phyloP scores from a whole-genome alignment of 2,888 invertebrate genomes.

The Tuta absoluta region DNA sequence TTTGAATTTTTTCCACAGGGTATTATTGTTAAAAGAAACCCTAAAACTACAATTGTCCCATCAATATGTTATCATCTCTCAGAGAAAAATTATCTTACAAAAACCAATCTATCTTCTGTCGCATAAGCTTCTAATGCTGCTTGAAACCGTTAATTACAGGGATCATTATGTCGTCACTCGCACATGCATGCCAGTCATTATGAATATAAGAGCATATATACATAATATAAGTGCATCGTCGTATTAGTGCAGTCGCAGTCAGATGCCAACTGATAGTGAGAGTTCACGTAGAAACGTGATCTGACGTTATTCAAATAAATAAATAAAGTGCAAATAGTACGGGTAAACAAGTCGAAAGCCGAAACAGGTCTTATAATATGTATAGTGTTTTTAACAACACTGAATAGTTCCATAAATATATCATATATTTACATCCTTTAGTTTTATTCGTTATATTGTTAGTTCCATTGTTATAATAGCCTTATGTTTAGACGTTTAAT shows the following conservation, averaged over 20 bases:
- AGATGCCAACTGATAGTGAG: constrained; percentile 8
- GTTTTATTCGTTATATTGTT: too few relatives aligned
- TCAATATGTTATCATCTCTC: background rate
- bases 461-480: too few relatives aligned
- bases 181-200: background rate
- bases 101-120: background rate
- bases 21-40: too few relatives aligned
- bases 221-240: background rate
- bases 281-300: background rate
- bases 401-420: too few relatives aligned
- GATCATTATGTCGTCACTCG: background rate
- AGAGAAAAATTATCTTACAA: background rate
- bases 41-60: too few relatives aligned
- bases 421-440: too few relatives aligned
- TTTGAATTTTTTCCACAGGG: too few relatives aligned
- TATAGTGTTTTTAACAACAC: too few relatives aligned
- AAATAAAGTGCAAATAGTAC: background rate
- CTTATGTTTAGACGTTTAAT: too few relatives aligned
- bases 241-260: background rate
- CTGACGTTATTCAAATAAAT: background rate
- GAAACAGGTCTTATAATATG: too few relatives aligned
- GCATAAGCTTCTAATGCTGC: background rate
- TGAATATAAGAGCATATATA: background rate
- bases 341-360: too few relatives aligned
- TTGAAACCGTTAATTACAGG: constrained; percentile 8